Evolutionary conservation across 2,113 vertebrate species (phyloP).

Genomic region (Larimichthys crocea): DNA sequence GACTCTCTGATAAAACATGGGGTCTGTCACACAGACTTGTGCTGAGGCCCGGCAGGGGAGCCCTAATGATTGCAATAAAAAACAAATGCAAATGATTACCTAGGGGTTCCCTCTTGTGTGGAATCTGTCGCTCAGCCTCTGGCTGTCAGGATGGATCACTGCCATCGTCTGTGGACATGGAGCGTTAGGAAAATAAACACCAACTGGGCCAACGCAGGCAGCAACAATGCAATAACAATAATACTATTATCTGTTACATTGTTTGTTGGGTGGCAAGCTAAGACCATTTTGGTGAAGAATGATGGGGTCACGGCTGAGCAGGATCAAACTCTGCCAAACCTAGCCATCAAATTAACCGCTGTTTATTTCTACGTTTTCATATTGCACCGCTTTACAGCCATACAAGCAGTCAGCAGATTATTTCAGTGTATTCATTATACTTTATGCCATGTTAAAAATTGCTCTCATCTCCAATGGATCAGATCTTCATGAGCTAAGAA

Average conservation of each 20-base stretch:
- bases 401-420: not conserved
- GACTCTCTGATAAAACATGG: conserved; percentile 82
- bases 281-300: conserved; percentile 53
- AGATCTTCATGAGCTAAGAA: not conserved
- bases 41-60: conserved; percentile 74
- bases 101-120: conserved; percentile 80
- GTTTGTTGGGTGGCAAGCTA: conserved; percentile 41
- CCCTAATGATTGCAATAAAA: conserved; percentile 84
- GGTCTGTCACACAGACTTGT: conserved; percentile 77
- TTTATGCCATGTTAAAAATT: not conserved
- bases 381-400: conserved; percentile 17
- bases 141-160: conserved; percentile 80
- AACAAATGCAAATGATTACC: conserved; percentile 86
- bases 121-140: conserved; percentile 80
- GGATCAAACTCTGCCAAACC: conserved; percentile 30
- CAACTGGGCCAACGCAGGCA: conserved; percentile 69
- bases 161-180: conserved; percentile 72
- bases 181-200: conserved; percentile 79
- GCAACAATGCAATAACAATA: conserved; percentile 77
- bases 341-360: conserved; percentile 22
- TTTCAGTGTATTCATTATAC: not conserved
- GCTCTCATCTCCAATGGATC: not conserved
- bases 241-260: conserved; percentile 68
- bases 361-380: conserved; percentile 34
- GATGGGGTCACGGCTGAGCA: conserved; percentile 44